phyloP scores from a whole-genome alignment of 1,140 invertebrate genomes.

The Pseudoatta argentina region DNA sequence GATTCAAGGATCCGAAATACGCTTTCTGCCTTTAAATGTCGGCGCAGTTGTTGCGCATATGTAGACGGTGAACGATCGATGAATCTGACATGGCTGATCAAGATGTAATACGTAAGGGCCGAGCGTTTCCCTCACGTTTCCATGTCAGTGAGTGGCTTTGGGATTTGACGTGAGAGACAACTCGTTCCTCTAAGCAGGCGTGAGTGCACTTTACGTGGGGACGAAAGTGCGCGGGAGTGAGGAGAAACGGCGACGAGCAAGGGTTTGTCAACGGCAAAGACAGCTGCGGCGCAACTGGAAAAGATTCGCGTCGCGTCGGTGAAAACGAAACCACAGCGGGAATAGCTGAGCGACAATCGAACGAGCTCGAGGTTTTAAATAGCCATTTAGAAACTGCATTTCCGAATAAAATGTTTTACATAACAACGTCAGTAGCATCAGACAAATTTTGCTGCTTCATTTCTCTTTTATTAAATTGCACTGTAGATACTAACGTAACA shows the following conservation, averaged over 20 bases:
- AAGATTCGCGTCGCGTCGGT: conserved; percentile 37
- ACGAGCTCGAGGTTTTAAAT: conserved; percentile 24
- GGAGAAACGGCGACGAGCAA: conserved; percentile 34
- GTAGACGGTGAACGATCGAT: conserved; percentile 54
- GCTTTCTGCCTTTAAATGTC: not conserved
- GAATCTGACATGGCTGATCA: conserved; percentile 50
- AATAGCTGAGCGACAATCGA: not conserved
- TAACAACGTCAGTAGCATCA: not conserved
- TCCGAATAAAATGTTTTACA: not conserved
- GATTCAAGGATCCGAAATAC: not conserved
- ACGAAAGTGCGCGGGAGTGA: conserved; percentile 50
- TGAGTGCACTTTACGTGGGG: conserved; percentile 73
- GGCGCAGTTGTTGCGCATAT: conserved; percentile 21
- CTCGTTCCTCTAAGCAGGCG: conserved; percentile 74
- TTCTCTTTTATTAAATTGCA: conserved; percentile 3
- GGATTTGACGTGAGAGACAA: conserved; percentile 72
- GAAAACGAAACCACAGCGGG: conserved; percentile 33
- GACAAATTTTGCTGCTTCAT: conserved; percentile 4
- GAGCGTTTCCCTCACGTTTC: conserved; percentile 42
- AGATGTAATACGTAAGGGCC: conserved; percentile 36
- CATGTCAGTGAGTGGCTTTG: conserved; percentile 20
- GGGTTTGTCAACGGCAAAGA: conserved; percentile 62
- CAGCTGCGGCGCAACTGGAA: conserved; percentile 54
- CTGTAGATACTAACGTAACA: not conserved
- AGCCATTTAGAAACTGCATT: not conserved